Percentiles rank a stretch among this genome's conserved stretches.
phyloP scores from a whole-genome alignment of 2,113 vertebrate genomes.

The Hippocampus guttulatus region DNA sequence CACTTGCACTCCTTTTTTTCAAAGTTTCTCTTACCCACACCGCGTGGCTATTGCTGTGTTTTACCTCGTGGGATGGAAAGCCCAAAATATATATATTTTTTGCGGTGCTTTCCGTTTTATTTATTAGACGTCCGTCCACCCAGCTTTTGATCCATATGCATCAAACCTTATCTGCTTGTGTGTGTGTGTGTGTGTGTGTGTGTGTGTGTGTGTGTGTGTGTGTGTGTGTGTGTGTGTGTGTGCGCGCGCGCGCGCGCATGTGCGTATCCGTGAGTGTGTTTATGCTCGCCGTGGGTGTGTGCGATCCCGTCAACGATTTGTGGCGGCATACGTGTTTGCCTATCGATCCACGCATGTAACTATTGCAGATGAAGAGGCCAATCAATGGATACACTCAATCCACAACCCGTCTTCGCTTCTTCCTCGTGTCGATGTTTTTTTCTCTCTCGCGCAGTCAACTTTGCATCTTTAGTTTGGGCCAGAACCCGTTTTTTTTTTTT shows the following conservation, averaged over 20 bases:
- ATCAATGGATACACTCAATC: constrained; percentile 60
- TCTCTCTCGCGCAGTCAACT: constrained; percentile 35
- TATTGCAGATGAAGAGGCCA: constrained; percentile 71
- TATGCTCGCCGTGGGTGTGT: constrained; percentile 59
- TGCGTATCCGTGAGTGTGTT: constrained; percentile 32
- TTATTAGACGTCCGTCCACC: neutral
- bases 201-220: neutral
- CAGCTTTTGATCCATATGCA: neutral
- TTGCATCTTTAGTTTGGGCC: neutral
- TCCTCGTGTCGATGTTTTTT: constrained; percentile 48
- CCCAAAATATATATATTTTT: neutral
- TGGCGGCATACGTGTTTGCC: constrained; percentile 68
- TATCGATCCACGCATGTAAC: constrained; percentile 73
- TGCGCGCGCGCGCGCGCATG: no score
- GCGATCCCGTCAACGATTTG: constrained; percentile 70
- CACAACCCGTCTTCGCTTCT: constrained; percentile 25
- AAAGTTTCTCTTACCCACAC: neutral
- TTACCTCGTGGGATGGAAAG: neutral
- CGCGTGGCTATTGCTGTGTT: neutral
- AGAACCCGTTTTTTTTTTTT: neutral
- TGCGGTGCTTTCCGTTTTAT: neutral
- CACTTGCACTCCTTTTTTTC: neutral
- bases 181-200: neutral
- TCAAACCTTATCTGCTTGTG: neutral
- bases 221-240: neutral